Evolutionary conservation across 2,888 invertebrate genomes (phyloP), one percentile per base, ranked within the genome.

Genomic region (Orthosia incerta): DNA sequence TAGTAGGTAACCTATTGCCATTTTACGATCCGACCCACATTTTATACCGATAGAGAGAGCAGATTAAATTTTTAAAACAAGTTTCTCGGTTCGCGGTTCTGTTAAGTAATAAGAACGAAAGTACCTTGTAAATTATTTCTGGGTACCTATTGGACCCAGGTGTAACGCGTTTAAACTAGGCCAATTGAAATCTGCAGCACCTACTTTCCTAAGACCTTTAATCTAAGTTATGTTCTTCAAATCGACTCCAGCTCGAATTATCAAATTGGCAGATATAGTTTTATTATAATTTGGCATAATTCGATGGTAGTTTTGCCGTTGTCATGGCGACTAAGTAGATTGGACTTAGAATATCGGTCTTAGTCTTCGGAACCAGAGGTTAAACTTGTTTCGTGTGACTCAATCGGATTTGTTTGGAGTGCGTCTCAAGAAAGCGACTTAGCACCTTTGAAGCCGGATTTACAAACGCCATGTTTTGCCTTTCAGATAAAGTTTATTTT

Each of bases 61-160:
- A 55, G 69, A 81, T 80, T 76, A 76, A 73, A 77, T 69, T 81
- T 77, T 80, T 59, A 73, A 81, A 66, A 66, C 62, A 23, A 77
- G 59, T 77, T 66, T 74, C 48, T 61, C n/a, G 48, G 57, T 51
- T 61, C 48, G 67, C 61, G 59, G 66, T 71, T 74, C 61, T 31
- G 18, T 39, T 67, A 46, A 46, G 74, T 67, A 78, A 74, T 76
- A 73, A 68, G 76, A 65, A 69, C 18, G 23, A 53, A 56, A 73
- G 56, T 63, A 56, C 23, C 26, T 46, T 51, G 56, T 80, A 78
- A 60, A 70, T 82, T 60, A 70, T 68, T 74, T 74, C 70, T 62
- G 73, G 67, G 48, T 31, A 53, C 55, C 46, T 56, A 69, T 80
- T 73, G 60, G 48, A 51, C 13, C 48, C 79, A 81, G 72, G 77